These are phyloP conservation scores for Keiferia lycopersicella DNA, from an alignment of 2,888 invertebrate species.

Conservation along the genomic window DNA sequence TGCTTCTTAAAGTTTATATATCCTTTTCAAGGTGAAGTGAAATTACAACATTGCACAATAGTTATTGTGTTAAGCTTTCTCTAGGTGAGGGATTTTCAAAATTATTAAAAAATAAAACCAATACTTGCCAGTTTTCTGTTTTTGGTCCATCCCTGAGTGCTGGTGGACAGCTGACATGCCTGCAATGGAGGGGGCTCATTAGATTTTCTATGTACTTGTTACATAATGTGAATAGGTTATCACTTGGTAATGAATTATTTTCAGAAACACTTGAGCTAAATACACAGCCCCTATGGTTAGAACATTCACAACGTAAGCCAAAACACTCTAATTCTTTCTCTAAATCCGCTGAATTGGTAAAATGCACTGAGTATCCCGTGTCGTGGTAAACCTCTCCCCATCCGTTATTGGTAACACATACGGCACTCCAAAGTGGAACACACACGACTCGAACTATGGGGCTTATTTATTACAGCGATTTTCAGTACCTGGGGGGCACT, in stretches of 20 bases:
- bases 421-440: constrained; percentile 39
- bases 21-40: neutral
- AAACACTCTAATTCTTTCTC: constrained; percentile 38
- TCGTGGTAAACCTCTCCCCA: constrained; percentile 47
- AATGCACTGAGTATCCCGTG: constrained; percentile 55
- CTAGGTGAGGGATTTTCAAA: neutral
- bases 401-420: constrained; percentile 47
- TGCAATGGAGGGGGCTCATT: constrained; percentile 76
- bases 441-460: constrained; percentile 41
- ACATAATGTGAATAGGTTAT: constrained; percentile 80
- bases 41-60: constrained; percentile 17
- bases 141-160: constrained; percentile 87
- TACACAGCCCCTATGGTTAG: constrained; percentile 33
- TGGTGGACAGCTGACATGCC: constrained; percentile 89
- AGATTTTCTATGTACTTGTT: constrained; percentile 70
- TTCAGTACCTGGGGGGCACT: constrained; percentile 86
- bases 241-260: constrained; percentile 55
- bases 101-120: neutral
- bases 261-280: constrained; percentile 39
- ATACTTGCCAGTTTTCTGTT: constrained; percentile 88
- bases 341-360: constrained; percentile 49
- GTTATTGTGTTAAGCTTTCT: neutral
- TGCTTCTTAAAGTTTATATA: too few relatives aligned
- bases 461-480: constrained; percentile 50
- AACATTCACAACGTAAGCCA: constrained; percentile 42